Base-by-base conservation (phyloP, 2,888 invertebrate genomes). In the Latheticus oryzae region DNA sequence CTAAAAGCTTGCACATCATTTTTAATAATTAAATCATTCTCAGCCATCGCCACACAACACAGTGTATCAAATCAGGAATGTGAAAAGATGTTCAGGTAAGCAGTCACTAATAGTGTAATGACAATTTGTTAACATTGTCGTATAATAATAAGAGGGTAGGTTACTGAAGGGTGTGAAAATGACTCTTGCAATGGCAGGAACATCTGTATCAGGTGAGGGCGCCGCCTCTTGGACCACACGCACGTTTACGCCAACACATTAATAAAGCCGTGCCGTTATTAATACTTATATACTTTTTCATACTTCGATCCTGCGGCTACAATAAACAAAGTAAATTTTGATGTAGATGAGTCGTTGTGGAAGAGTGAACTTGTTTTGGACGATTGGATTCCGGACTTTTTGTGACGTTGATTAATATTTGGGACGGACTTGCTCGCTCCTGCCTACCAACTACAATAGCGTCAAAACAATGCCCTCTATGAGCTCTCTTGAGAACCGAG, bases 391-490 rank as follows among this genome's bases (percentile, higher is more conserved):
- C 66, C 69, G 68, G 61, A 66, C 66, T 66, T 72, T 69, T 70
- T 71, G 63, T 75, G 76, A 76, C 76, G 72, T 76, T 76, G 76
- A 76, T 76, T 76, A 76, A 76, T 76, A 76, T 76, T 76, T 76
- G 74, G 72, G 73, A 69, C 68, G 72, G 69, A 68, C 73, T 62
- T 65, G 65, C 66, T 69, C 70, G 71, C 73, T 75, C 73, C 75
- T 74, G 74, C 75, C 75, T 73, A 69, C 73, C 67, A 65, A 72
- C 67, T 64, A 76, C 73, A 76, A 75, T 74, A 74, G 75, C 73
- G 73, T 74, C 74, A 74, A 75, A 75, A 76, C 75, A 76, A 75
- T 73, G 67, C 67, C 58, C 55, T 54, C 64, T 60, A 60, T 33
- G 33, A 47, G 38, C 37, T n/a, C n/a, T n/a, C n/a, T n/a, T n/a